These are phyloP conservation scores for Pangasianodon gigas DNA, from an alignment of 2,113 vertebrate species.

Conservation along the genomic window DNA sequence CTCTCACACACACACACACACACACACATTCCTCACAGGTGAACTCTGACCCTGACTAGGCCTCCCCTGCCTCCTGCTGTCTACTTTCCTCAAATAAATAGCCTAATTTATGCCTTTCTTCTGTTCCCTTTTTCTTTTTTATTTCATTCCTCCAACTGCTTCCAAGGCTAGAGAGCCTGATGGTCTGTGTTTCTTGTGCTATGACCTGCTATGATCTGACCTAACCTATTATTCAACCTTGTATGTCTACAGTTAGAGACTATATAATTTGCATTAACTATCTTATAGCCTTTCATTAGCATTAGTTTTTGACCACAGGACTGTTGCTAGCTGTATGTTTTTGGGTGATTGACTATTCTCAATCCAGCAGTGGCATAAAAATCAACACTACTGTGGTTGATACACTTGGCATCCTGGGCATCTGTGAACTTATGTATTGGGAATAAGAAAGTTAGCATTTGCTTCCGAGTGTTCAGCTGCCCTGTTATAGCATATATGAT, in stretches of 20 bases:
- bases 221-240: background rate
- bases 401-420: background rate
- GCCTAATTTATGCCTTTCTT: slow-evolving; percentile 19
- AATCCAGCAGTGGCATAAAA: background rate
- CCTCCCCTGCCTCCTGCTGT: slow-evolving; percentile 9
- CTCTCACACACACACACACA: background rate
- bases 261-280: background rate
- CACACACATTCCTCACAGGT: slow-evolving; percentile 31
- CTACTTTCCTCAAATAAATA: slow-evolving; percentile 27
- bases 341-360: background rate
- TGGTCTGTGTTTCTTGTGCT: slow-evolving; percentile 43
- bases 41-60: slow-evolving; percentile 50
- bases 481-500: no score
- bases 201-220: background rate
- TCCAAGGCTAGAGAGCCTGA: slow-evolving; percentile 51
- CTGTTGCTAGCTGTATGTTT: background rate
- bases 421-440: background rate
- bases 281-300: background rate
- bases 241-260: background rate
- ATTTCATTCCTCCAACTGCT: slow-evolving; percentile 7
- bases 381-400: background rate
- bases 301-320: background rate
- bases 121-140: background rate
- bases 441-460: background rate
- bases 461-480: background rate